These are phyloP conservation scores for Torymus aiolomorphi DNA, from an alignment of 2,888 invertebrate genomes.

Conservation along the genomic window DNA sequence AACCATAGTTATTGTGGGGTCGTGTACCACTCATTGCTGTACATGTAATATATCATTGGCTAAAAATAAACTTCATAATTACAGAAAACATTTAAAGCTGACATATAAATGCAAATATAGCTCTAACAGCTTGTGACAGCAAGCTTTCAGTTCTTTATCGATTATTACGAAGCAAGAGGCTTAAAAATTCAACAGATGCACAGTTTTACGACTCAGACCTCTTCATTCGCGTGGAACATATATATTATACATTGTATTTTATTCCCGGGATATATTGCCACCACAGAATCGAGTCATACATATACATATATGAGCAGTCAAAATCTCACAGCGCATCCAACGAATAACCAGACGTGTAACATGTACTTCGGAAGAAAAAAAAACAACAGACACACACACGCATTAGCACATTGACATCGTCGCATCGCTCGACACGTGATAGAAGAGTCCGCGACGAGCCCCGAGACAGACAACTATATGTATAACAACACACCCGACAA, in stretches of 20 bases:
- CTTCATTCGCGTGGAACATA: neutral
- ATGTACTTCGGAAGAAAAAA: neutral
- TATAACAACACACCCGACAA: no score
- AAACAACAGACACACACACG: neutral
- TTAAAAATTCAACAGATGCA: no score
- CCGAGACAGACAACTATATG: no score
- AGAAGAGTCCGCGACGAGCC: no score
- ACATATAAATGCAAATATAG: neutral
- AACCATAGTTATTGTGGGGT: no score
- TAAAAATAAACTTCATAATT: neutral
- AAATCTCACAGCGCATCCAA: no score
- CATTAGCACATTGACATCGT: conserved; percentile 11
- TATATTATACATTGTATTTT: conserved; percentile 6
- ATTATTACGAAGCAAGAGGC: conserved; percentile 8
- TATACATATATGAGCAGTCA: conserved; percentile 2
- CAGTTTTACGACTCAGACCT: no score
- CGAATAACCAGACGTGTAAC: no score
- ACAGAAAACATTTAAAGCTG: conserved; percentile 11
- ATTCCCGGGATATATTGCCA: conserved; percentile 21
- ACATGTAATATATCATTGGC: neutral
- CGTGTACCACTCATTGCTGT: neutral
- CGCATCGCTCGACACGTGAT: no score
- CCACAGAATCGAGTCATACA: neutral
- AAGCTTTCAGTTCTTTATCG: neutral
- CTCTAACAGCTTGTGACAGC: no score